phyloP scores from a whole-genome alignment of 2,113 vertebrate genomes.

The Rhipidura dahli region DNA sequence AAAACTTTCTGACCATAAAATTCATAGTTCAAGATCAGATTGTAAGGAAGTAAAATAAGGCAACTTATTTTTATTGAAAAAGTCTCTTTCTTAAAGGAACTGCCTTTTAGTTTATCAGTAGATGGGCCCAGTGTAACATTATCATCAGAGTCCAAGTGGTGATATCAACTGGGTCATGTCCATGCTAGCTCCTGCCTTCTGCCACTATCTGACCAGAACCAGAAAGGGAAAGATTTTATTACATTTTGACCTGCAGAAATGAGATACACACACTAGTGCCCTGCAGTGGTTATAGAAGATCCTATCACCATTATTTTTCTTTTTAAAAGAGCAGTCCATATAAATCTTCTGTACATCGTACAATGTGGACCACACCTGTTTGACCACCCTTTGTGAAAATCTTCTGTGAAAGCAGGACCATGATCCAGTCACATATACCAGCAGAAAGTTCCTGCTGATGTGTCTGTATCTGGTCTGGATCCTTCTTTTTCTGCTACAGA shows the following conservation, averaged over 20 bases:
- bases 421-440: accelerated
- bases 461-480: neutral
- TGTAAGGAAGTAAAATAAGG: neutral
- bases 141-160: neutral
- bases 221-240: neutral
- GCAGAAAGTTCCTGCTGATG: neutral
- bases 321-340: neutral
- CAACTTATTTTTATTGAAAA: neutral
- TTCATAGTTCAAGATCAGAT: neutral
- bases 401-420: neutral
- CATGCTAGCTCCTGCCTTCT: neutral
- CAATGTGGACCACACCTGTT: neutral
- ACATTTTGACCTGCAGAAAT: neutral
- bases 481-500: neutral
- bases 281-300: neutral
- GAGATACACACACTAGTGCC: neutral
- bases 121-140: neutral
- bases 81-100: neutral
- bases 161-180: neutral
- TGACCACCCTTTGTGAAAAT: neutral
- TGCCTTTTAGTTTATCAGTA: neutral
- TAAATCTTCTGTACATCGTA: too few relatives aligned
- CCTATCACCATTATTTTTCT: neutral
- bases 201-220: neutral
- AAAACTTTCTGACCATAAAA: neutral